phyloP scores from a whole-genome alignment of 1,140 invertebrate species.

The Heliconius congener region DNA sequence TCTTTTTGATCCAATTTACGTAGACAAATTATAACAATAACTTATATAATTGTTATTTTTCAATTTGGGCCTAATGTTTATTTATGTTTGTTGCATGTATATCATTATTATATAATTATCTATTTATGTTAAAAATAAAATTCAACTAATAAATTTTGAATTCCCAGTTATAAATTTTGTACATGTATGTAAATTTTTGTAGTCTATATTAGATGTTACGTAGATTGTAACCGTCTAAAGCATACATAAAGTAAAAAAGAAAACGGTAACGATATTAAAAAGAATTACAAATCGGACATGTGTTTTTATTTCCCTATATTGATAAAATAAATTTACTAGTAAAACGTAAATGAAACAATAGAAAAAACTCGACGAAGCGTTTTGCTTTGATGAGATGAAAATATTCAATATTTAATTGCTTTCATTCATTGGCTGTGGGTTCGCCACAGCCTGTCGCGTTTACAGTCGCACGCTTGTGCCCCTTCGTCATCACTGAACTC shows the following conservation, averaged over 20 bases:
- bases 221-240: conserved; percentile 75
- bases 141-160: conserved; percentile 38
- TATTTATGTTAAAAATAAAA: conserved; percentile 18
- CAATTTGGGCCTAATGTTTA: conserved; percentile 32
- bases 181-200: conserved; percentile 78
- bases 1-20: background rate
- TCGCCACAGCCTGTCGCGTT: too few relatives aligned
- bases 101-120: conserved; percentile 29
- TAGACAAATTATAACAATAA: background rate
- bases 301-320: background rate
- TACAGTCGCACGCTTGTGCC: too few relatives aligned
- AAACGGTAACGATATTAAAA: conserved; percentile 68
- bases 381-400: too few relatives aligned
- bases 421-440: too few relatives aligned
- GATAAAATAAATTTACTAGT: background rate
- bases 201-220: conserved; percentile 78
- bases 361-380: too few relatives aligned
- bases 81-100: conserved; percentile 28
- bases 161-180: conserved; percentile 71
- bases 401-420: too few relatives aligned
- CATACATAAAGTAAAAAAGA: conserved; percentile 62
- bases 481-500: too few relatives aligned
- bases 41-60: conserved; percentile 25
- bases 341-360: too few relatives aligned
- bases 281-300: conserved; percentile 63